These are phyloP conservation scores for Sebastolobus altivelis DNA, from an alignment of 2,797 vertebrate genomes.

Conservation along the genomic window DNA sequence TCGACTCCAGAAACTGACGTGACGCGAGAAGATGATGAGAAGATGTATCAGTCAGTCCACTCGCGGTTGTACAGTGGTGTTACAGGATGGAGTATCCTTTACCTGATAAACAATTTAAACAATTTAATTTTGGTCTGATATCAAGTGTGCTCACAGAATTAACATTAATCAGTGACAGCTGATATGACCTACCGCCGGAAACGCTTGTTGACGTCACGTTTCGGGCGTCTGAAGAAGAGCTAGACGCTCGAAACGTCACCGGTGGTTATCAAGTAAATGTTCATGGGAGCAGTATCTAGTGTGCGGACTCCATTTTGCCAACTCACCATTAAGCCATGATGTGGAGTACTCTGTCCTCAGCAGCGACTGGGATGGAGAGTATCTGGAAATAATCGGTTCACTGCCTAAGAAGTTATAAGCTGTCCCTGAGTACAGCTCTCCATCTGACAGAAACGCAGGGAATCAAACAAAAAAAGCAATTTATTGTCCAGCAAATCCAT, in stretches of 20 bases:
- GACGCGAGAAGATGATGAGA: neutral
- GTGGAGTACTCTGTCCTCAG: conserved; percentile 96
- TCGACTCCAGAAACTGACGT: no score
- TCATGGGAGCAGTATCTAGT: no score
- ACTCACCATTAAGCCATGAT: conserved; percentile 98
- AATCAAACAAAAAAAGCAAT: conserved; percentile 38
- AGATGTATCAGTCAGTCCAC: neutral
- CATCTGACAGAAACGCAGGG: conserved; percentile 84
- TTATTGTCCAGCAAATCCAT: conserved; percentile 12
- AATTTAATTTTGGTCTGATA: neutral
- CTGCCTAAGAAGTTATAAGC: conserved; percentile 97
- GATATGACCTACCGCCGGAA: neutral
- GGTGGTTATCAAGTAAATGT: no score
- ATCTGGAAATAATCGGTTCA: conserved; percentile 94
- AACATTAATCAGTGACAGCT: neutral
- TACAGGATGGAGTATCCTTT: neutral
- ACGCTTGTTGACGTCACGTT: neutral
- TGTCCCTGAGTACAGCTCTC: conserved; percentile 95
- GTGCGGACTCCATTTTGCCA: neutral
- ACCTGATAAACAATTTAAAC: neutral
- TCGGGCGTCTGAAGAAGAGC: no score
- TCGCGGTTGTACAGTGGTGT: neutral
- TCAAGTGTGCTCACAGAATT: neutral
- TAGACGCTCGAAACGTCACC: no score
- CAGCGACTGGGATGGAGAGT: conserved; percentile 87